Evolutionary conservation across 2,113 vertebrate species (phyloP), one percentile per base, ranked within the genome.

Genomic region (Prolemur simus): DNA sequence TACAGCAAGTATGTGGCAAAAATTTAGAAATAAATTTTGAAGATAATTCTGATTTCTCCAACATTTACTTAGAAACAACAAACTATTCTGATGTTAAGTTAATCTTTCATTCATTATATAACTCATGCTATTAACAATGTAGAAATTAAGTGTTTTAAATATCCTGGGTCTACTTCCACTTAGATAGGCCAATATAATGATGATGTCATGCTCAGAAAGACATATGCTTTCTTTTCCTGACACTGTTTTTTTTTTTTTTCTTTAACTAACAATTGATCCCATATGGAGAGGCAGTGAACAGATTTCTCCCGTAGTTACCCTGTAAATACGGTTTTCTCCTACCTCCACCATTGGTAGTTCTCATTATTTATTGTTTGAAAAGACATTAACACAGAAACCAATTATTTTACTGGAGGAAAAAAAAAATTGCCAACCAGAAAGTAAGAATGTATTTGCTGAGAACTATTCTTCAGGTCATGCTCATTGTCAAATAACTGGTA

Each of bases 401-500:
- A 89, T 88, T 88, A 96, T 95, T 95, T 96, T 82, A 81, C 23
- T 47, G 39, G 21, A 95, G 84, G n/a, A n/a, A n/a, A 69, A 60
- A 89, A 25, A 32, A 89, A 91, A 37, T 77, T 90, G 21, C 15
- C 64, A 49, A 8, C 6, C 54, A 85, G 39, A 94, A 92, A 83
- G 32, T 66, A 89, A 89, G 78, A 52, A 66, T 11, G 76, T 39
- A 87, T 87, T 95, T 96, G 23, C 68, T 90, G 17, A 92, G 52
- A 94, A 47, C 34, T 73, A 25, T 71, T 96, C 34, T 56, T 95
- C 29, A 56, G 63, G n/a, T 47, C 64, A 71, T 47, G 6, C 11
- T 87, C 37, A 90, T 95, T 87, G 84, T 66, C 63, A 95, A 96
- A 81, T 77, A 56, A 82, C 37, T 80, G 5, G 4, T 78, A 89